Evolutionary conservation across 2,797 vertebrate genomes (phyloP), one percentile per base, ranked within the genome.

Genomic region (Coregonus suidteri): DNA sequence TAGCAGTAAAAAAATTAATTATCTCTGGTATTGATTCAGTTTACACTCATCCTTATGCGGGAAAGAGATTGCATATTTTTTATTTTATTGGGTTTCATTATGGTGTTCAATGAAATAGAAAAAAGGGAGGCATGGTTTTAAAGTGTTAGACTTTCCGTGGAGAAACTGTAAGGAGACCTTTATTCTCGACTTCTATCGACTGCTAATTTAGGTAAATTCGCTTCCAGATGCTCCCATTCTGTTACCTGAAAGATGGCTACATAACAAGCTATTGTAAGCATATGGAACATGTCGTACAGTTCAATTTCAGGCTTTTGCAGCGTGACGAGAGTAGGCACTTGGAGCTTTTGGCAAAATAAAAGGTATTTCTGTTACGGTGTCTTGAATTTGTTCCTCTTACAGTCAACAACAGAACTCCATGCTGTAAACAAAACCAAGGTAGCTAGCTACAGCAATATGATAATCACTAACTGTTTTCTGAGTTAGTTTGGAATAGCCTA

Each of bases 21-120:
- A 81, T 84, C 81, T 71, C 70, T 78, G 75, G 82, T 84, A 92
- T 93, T 85, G 90, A 92, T 93, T 85, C 78, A 72, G 56, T 75
- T 80, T 71, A 66, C 34, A 67, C 81, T 82, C n/a, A 81, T 73
- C 72, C 68, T 84, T 81, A 73, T 84, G 78, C 72, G 53, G 76
- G 78, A 79, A 74, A 77, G 31, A 80, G 51, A 81, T 74, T 62
- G 79, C 71, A 68, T 51, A 68, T 85, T 51, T 70, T 85, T 76
- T 76, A 77, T 79, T 71, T 73, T 47, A 51, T 77, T 68, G 16
- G 14, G 31, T 70, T 82, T 74, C 51, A 59, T 75, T 75, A 75
- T 54, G 15, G 35, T 80, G 77, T 75, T 84, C 81, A 88, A 89
- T 90, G 65, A 86, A 81, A 83, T 54, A 74, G 74, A 73, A 77